Base-by-base conservation (phyloP, 2,797 vertebrate genomes). In the Anguilla pacifica region DNA sequence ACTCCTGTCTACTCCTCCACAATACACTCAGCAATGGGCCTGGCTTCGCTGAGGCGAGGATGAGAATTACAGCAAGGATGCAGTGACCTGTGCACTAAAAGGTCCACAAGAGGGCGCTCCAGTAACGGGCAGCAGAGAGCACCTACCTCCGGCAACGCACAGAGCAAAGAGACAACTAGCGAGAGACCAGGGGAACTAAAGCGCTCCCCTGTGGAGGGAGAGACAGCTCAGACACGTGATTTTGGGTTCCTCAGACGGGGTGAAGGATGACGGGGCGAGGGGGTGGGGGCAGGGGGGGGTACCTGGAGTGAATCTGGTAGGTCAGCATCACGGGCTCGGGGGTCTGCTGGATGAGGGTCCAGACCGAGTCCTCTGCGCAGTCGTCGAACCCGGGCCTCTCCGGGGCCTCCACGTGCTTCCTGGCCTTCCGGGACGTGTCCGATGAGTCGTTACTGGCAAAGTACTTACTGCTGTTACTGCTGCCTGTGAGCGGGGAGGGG, bases 221-320 rank as follows among this genome's bases (percentile, higher is more conserved):
- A 79, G 35, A 46, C 74, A 51, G 82, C 53, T 39, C 74, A 79
- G 19, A 79, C 74, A 79, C 4, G 39, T 79, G 74, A 79, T 79
- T 79, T 10, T 43, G 0, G 2, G 35, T 15, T 46, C 17, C 74
- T 46, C 6, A 43, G 74, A 19, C 70, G 9, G 39, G 46, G 74
- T 79, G 74, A 28, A 55, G 77, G 2, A 35, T 13, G 77, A 10
- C 64, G 10, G 13, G 13, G 19, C 13, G 17, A 64, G 17, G 28
- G 17, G 19, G 43, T n/a, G 49, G 1, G 39, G 81, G 43, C 2
- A 72, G n/a, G 87, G 28, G 13, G 7, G 6, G 7, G 86, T 96
- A 98, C 97, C 97, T 97, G 93, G 95, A 91, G 10, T 94, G 97
- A 31, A 98, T 94, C 95, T 98, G 97, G 92, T 98, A 98, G 0